Percentiles rank a stretch among this genome's conserved stretches.
phyloP scores from a whole-genome alignment of 2,113 vertebrate species.

The Austrofundulus limnaeus region DNA sequence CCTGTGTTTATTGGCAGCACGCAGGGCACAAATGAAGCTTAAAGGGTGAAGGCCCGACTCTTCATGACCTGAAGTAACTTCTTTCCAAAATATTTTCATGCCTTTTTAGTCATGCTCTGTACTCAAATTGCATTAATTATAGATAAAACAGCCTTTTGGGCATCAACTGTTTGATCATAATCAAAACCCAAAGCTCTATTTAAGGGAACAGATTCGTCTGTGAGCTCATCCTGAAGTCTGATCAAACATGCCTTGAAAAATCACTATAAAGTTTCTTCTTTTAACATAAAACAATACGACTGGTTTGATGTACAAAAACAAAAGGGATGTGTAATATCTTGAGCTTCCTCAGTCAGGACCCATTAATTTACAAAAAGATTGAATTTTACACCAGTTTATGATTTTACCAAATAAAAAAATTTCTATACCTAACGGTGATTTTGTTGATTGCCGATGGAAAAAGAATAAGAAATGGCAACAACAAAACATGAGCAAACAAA shows the following conservation, averaged over 20 bases:
- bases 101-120: slow-evolving; percentile 5
- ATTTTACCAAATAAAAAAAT: too few species aligned
- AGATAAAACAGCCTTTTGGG: slow-evolving; percentile 7
- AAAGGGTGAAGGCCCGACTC: slow-evolving; percentile 18
- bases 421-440: too few species aligned
- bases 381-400: background rate
- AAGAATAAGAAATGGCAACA: background rate
- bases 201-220: background rate
- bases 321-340: background rate
- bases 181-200: background rate
- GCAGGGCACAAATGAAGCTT: slow-evolving; percentile 44
- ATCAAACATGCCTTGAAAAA: background rate
- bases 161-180: slow-evolving; percentile 18
- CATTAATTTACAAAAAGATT: background rate
- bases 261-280: background rate
- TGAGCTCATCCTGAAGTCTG: background rate
- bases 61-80: slow-evolving; percentile 29
- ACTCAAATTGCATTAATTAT: slow-evolving; percentile 14
- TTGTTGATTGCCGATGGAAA: too few species aligned
- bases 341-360: background rate
- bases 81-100: slow-evolving; percentile 9
- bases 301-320: slow-evolving; percentile 1
- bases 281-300: background rate
- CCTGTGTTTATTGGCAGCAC: slow-evolving; percentile 43
- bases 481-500: background rate